These are phyloP conservation scores for Augochlora pura DNA, from an alignment of 1,140 invertebrate species.

Conservation along the genomic window DNA sequence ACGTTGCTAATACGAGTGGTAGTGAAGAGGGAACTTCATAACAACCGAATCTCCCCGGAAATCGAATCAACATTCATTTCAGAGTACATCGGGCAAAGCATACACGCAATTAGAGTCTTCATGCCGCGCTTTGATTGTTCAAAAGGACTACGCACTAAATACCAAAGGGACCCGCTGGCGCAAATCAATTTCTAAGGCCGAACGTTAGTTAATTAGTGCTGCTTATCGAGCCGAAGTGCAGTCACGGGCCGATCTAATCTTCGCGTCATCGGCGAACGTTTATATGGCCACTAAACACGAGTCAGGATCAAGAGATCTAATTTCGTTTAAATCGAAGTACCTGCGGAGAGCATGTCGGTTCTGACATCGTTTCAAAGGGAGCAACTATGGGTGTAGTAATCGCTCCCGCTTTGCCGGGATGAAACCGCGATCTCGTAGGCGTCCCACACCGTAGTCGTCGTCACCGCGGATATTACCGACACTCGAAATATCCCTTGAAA, in stretches of 20 bases:
- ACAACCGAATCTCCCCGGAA: neutral
- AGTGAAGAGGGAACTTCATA: neutral
- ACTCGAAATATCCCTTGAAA: neutral
- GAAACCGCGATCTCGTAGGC: neutral
- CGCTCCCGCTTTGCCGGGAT: conserved; percentile 1
- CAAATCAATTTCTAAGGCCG: neutral
- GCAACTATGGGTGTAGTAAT: conserved; percentile 16
- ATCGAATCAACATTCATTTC: neutral
- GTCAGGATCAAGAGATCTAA: conserved; percentile 38
- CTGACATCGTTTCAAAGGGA: conserved; percentile 30
- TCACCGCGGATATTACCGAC: conserved; percentile 16
- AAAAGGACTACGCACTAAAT: neutral
- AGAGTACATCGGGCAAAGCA: neutral
- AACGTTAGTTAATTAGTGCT: neutral
- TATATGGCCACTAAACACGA: conserved; percentile 10
- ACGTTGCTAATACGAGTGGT: neutral
- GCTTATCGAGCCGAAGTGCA: neutral
- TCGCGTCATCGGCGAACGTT: conserved; percentile 15
- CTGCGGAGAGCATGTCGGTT: conserved; percentile 6
- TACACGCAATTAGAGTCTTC: neutral
- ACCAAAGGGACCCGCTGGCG: too few relatives aligned
- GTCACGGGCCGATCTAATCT: neutral
- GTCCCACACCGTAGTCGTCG: too few relatives aligned
- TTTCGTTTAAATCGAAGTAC: conserved; percentile 38
- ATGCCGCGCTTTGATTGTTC: neutral